These are phyloP conservation scores for Channa maculata DNA, from an alignment of 2,113 vertebrate genomes.

Conservation along the genomic window DNA sequence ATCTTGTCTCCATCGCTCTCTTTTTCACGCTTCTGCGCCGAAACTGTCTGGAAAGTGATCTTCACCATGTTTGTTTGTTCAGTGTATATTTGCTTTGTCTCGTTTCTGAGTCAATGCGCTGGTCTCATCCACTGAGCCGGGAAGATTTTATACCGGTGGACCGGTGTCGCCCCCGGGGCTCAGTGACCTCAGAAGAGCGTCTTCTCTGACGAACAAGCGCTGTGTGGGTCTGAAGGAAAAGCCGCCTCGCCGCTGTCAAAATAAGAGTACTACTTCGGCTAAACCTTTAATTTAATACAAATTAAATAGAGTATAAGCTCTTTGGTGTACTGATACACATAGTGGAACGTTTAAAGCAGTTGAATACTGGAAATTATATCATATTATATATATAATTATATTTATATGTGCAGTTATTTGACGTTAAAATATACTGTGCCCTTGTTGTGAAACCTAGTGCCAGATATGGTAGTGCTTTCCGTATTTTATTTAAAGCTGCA, in stretches of 20 bases:
- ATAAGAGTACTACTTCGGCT: conserved; percentile 48
- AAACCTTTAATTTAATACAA: rapidly evolving
- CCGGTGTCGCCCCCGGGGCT: conserved; percentile 64
- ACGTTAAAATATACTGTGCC: rapidly evolving
- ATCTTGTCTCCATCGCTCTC: conserved; percentile 81
- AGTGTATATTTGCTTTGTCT: conserved; percentile 37
- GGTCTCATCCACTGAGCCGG: conserved; percentile 41
- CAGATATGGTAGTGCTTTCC: conserved; percentile 83
- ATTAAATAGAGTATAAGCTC: rapidly evolving
- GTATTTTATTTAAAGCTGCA: conserved; percentile 79
- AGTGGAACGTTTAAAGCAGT: rapidly evolving
- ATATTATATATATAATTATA: rapidly evolving
- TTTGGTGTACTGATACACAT: rapidly evolving
- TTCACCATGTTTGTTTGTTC: conserved; percentile 87
- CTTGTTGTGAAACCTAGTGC: conserved; percentile 76
- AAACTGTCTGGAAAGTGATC: conserved; percentile 88
- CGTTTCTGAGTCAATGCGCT: conserved; percentile 44
- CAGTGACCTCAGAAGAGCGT: conserved; percentile 77
- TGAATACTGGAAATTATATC: too few species aligned
- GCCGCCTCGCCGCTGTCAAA: conserved; percentile 71
- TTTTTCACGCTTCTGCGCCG: conserved; percentile 87
- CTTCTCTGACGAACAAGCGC: conserved; percentile 72
- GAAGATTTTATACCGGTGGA: conserved; percentile 64
- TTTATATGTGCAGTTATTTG: rapidly evolving
- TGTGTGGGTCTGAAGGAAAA: conserved; percentile 76